Percentiles rank a stretch among this genome's conserved stretches.
Conservation (phyloP, 2,888 invertebrate genomes). For the Dasysyrphus albostriatus region DNA sequence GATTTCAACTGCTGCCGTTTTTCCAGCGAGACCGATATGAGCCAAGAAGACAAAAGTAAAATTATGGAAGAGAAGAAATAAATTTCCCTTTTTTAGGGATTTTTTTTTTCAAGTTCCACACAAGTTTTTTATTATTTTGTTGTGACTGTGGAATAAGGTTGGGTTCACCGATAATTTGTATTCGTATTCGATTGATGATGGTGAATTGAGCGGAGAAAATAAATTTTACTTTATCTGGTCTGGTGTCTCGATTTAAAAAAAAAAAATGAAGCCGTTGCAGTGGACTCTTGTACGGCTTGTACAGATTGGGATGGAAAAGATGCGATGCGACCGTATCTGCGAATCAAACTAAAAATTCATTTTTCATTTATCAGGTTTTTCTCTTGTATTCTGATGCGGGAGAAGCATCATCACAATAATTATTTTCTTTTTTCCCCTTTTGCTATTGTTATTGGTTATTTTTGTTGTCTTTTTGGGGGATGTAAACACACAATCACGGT, state of each 20-base stretch:
- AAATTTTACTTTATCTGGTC: conserved; percentile 15
- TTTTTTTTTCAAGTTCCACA: conserved; percentile 55
- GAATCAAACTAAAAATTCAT: conserved; percentile 69
- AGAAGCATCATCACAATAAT: conserved; percentile 44
- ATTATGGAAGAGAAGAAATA: conserved; percentile 29
- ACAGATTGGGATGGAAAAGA: conserved; percentile 27
- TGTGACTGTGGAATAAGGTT: conserved; percentile 8
- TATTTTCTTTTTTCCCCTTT: conserved; percentile 37
- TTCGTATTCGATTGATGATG: conserved; percentile 23
- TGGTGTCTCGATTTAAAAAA: neutral
- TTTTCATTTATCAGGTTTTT: conserved; percentile 59
- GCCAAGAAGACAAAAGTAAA: conserved; percentile 10
- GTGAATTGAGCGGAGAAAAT: conserved; percentile 4
- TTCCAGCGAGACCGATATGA: neutral
- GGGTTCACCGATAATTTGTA: conserved; percentile 37
- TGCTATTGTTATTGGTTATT: conserved; percentile 40
- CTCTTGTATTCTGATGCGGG: conserved; percentile 52
- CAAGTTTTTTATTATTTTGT: conserved; percentile 10
- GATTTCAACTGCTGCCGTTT: conserved; percentile 26
- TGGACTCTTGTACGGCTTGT: neutral
- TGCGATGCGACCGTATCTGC: conserved; percentile 70
- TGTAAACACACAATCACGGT: conserved; percentile 49
- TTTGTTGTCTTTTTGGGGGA: conserved; percentile 57
- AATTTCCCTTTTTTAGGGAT: conserved; percentile 62
- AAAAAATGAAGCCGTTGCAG: conserved; percentile 29